Percentiles rank a stretch among this genome's conserved stretches.
Evolutionary conservation across 2,113 vertebrate species (phyloP).

Genomic region (Dromaius novaehollandiae): DNA sequence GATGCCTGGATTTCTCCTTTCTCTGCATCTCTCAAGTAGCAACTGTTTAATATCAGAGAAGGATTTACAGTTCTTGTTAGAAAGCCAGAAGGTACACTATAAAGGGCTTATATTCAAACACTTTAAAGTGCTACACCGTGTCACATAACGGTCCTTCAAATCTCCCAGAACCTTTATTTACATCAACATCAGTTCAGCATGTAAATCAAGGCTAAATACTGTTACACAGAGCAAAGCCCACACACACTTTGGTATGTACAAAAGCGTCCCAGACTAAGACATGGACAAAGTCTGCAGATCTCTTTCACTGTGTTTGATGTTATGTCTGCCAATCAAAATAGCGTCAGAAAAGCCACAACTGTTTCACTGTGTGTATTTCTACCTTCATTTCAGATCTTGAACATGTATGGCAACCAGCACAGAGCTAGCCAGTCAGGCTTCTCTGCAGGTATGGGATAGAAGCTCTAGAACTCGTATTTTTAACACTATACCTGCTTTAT

Average conservation of each 20-base stretch:
- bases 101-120: neutral
- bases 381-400: neutral
- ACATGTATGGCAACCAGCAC: fast-evolving
- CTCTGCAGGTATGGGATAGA: neutral
- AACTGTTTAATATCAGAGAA: neutral
- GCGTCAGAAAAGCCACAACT: neutral
- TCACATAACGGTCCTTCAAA: neutral
- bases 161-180: neutral
- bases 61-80: neutral
- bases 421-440: neutral
- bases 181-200: neutral
- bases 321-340: neutral
- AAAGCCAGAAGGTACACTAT: neutral
- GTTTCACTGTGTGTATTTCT: neutral
- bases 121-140: neutral
- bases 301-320: neutral
- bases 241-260: neutral
- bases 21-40: neutral
- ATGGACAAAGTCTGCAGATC: neutral
- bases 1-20: neutral
- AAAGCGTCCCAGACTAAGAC: neutral
- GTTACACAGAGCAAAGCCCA: neutral
- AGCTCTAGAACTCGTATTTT: neutral
- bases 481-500: neutral
- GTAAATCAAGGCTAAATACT: neutral